A percentile compares a stretch with the other conserved stretches of the same genome.
Evolutionary conservation across 2,888 invertebrate genomes (phyloP).

Genomic region (Leptinotarsa peninsularis): DNA sequence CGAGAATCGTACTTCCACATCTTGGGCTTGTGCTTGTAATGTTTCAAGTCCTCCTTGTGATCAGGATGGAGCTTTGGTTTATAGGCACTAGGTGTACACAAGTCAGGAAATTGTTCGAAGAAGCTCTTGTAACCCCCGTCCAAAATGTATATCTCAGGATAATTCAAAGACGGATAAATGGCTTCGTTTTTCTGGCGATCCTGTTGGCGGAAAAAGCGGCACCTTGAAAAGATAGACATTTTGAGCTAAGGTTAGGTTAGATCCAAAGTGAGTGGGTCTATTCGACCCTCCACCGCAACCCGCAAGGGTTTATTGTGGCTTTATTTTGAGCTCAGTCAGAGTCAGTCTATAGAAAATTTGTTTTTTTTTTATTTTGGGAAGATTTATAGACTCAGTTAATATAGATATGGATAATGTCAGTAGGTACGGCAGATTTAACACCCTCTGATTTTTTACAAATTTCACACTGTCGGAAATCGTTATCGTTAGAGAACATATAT

Average conservation of each 20-base stretch:
- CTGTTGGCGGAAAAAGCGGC: conserved; percentile 82
- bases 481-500: too few species aligned
- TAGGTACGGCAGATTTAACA: too few species aligned
- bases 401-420: too few species aligned
- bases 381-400: too few species aligned
- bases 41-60: conserved; percentile 77
- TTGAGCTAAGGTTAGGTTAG: background rate
- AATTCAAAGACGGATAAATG: conserved; percentile 85
- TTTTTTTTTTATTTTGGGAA: too few species aligned
- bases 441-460: conserved; percentile 14
- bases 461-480: background rate
- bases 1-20: conserved; percentile 64
- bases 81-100: conserved; percentile 82
- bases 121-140: conserved; percentile 92
- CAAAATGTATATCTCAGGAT: conserved; percentile 94
- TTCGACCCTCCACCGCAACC: too few species aligned
- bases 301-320: too few species aligned
- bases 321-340: background rate
- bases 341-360: too few species aligned
- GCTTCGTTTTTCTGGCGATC: conserved; percentile 88
- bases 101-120: conserved; percentile 74
- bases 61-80: conserved; percentile 88
- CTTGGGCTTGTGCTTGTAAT: conserved; percentile 80
- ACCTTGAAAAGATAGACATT: conserved; percentile 67
- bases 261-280: too few species aligned